Base-by-base conservation (phyloP, 2,797 vertebrate genomes). In the Xenopus petersii region DNA sequence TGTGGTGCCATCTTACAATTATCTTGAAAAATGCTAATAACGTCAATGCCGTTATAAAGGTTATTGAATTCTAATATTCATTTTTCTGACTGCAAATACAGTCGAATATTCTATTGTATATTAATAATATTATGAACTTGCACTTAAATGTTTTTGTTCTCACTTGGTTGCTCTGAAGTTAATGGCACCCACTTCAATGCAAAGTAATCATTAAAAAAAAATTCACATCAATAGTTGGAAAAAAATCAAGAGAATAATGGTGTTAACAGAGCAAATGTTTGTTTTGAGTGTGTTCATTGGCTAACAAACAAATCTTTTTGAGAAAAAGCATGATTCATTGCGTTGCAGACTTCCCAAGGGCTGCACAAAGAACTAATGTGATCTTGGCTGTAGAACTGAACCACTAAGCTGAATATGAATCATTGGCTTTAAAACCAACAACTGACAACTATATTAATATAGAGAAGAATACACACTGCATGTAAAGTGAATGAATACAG, bases 271-370 rank as follows among this genome's bases (percentile, higher is more conserved):
- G 64, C 58, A 55, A 17, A 26, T 72, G 63, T 73, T 72, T 73
- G 58, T 64, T 73, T 77, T 77, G 59, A 21, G 58, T 42, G 58
- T 42, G 62, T 73, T 71, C 72, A 68, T 68, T 49, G 58, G 59
- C 64, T 73, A 68, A 64, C 70, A 72, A 77, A 68, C 49, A 61
- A 49, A 62, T 67, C 66, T 63, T 76, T 71, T 71, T 0, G 64
- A 71, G 69, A 46, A 9, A 62, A 49, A 62, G 56, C 9, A 56
- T 56, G 36, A 66, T 36, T 17, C 75, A 72, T 66, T 76, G 62
- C 71, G 68, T 61, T 71, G 21, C 9, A 47, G 64, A 16, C 21
- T 46, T 71, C 71, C 55, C 60, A 70, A 33, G 64, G 74, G 42
- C 21, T 17, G 61, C 60, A 54, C 15, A 42, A 55, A 71, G 10